Percentiles rank a stretch among this genome's conserved stretches.
Evolutionary conservation across 2,797 vertebrate genomes (phyloP).

Genomic region (Chelon labrosus): DNA sequence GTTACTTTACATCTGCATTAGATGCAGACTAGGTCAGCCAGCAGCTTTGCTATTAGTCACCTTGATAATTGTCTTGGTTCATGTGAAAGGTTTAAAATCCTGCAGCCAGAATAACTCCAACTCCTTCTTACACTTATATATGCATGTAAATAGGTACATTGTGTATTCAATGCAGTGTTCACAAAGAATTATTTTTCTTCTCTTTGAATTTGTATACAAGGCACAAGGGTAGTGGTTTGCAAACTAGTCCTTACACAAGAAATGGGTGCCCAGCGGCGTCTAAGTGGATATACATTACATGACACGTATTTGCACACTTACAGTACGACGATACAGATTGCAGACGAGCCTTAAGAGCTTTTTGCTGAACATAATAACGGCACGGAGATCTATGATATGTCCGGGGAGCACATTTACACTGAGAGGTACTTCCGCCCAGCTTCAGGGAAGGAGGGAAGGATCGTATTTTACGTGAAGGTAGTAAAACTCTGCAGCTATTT

Average conservation of each 20-base stretch:
- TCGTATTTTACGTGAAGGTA: slow-evolving; percentile 27
- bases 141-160: neutral
- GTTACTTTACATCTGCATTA: slow-evolving; percentile 23
- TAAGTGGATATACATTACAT: slow-evolving; percentile 63
- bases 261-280: slow-evolving; percentile 70
- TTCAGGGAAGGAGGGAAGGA: slow-evolving; percentile 24
- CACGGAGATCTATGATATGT: slow-evolving; percentile 65
- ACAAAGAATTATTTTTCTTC: too few relatives aligned
- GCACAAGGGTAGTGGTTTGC: slow-evolving; percentile 81
- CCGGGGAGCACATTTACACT: slow-evolving; percentile 56
- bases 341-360: slow-evolving; percentile 47
- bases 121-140: slow-evolving; percentile 10
- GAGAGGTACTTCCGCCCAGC: slow-evolving; percentile 39
- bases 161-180: neutral
- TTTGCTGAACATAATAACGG: slow-evolving; percentile 36
- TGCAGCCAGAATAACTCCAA: slow-evolving; percentile 16
- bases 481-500: slow-evolving; percentile 49
- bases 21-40: slow-evolving; percentile 41
- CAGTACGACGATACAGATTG: slow-evolving; percentile 66
- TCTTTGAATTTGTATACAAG: slow-evolving; percentile 65
- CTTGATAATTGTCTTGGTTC: slow-evolving; percentile 14
- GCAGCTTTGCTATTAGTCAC: slow-evolving; percentile 12
- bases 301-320: slow-evolving; percentile 72
- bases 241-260: slow-evolving; percentile 75
- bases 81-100: slow-evolving; percentile 10